Percentiles rank a stretch among this genome's conserved stretches.
Conservation (phyloP, 1,140 invertebrate genomes). For the Radopholus similis region DNA sequence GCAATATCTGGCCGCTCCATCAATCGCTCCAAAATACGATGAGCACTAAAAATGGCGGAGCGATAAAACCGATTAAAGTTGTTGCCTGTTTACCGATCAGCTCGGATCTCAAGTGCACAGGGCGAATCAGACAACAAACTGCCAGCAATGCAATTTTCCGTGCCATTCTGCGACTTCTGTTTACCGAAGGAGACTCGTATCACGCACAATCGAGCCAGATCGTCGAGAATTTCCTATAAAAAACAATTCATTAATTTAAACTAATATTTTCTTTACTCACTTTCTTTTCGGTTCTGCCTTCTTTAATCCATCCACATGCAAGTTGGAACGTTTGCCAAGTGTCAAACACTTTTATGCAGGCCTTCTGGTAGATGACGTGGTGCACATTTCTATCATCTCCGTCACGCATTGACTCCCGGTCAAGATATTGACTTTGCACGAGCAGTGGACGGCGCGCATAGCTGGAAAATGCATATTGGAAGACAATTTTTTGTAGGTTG, state of each 20-base stretch:
- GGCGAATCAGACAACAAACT: neutral
- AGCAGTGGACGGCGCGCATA: constrained; percentile 20
- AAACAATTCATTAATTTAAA: neutral
- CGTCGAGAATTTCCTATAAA: neutral
- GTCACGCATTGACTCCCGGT: constrained; percentile 28
- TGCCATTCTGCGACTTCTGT: neutral
- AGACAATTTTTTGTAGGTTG: neutral
- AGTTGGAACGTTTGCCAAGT: constrained; percentile 32
- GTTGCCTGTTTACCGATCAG: neutral
- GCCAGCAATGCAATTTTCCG: neutral
- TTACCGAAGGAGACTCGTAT: constrained; percentile 12
- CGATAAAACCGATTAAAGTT: neutral
- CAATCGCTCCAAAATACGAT: constrained; percentile 2
- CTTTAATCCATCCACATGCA: constrained; percentile 21
- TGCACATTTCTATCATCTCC: neutral
- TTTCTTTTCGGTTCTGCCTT: neutral
- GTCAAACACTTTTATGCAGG: constrained; percentile 32
- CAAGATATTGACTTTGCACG: constrained; percentile 30
- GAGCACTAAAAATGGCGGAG: neutral
- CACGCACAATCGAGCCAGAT: neutral
- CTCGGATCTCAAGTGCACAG: constrained; percentile 13
- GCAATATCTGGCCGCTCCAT: constrained; percentile 6
- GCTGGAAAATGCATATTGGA: neutral
- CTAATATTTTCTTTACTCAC: neutral
- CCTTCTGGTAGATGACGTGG: constrained; percentile 31